Base-by-base conservation (phyloP, 2,888 invertebrate species). In the Branchinecta sandiegonensis region DNA sequence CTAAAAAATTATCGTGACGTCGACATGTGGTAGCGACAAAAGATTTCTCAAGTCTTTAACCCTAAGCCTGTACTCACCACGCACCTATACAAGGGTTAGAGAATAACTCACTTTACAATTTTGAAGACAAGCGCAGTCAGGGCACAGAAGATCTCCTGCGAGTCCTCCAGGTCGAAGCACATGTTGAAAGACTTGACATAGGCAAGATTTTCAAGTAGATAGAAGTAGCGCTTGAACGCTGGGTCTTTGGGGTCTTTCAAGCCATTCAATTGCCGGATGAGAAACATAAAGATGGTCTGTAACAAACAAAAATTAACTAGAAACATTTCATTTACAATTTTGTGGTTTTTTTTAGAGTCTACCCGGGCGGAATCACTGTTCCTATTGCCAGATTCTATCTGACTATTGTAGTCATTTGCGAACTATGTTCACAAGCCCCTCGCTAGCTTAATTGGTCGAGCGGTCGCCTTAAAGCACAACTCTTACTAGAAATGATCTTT, bases 161-260 rank as follows among this genome's bases (percentile, higher is more conserved):
- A 94, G 80, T 96, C 95, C 77, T 96, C 96, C 70, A 97, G 80
- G 78, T 97, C 96, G 77, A 96, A 93, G 78, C 95, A 96, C 88
- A 97, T 96, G 79, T 96, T 96, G 79, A 97, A 96, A 0, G 94
- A 94, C 79, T 97, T 97, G 50, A 96, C 95, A 78, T 94, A 95
- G 0, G 95, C 94, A 74, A 97, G 81, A 80, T 96, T 97, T 81
- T 97, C 96, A 69, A 97, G 81, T 67, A 97, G 82, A 79, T 97
- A 97, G 80, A 96, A 96, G 79, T 96, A 96, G 73, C 95, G 84
- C 78, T 96, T 96, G 80, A 96, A 97, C 4, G 94, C 93, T 6
- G 96, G 92, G 80, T 95, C 93, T 78, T 95, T 94, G 0, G 95
- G 94, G 80, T 96, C 94, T 76, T 90, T 90, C 46, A 97, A 83